phyloP scores from a whole-genome alignment of 2,797 vertebrate genomes.

The Cynopterus sphinx region DNA sequence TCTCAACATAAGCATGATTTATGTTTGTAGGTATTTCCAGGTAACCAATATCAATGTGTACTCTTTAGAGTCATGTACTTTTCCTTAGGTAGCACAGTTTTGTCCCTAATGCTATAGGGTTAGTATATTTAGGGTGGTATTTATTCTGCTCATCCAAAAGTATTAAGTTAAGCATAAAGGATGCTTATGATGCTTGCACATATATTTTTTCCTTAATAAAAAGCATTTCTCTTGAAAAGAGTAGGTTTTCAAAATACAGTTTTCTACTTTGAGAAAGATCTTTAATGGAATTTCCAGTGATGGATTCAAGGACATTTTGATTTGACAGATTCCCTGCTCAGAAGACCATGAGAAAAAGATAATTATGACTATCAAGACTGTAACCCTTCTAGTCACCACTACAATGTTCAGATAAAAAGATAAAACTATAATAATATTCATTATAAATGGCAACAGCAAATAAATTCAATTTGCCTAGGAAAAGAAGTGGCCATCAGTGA shows the following conservation, averaged over 20 bases:
- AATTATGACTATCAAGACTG: neutral
- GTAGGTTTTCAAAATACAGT: neutral
- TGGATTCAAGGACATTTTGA: neutral
- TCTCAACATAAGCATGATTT: neutral
- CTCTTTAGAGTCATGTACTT: neutral
- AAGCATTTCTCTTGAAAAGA: neutral
- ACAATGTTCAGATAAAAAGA: neutral
- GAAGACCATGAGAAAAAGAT: neutral
- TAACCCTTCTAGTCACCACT: neutral
- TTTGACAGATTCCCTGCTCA: neutral
- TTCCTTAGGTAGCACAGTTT: neutral
- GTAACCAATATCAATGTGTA: neutral
- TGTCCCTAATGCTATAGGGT: neutral
- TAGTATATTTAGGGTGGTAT: neutral
- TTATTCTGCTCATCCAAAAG: neutral
- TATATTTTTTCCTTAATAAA: neutral
- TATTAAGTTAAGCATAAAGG: neutral
- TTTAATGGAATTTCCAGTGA: neutral
- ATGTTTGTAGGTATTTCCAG: neutral
- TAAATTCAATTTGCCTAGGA: neutral
- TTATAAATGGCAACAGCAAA: conserved; percentile 2
- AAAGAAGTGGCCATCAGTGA: neutral
- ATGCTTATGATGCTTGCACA: neutral
- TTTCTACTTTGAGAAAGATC: conserved; percentile 10
- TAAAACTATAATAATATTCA: neutral